A percentile compares a stretch with the other conserved stretches of the same genome.
phyloP scores from a whole-genome alignment of 2,888 invertebrate species.

The Himalopsyche tibetana region DNA sequence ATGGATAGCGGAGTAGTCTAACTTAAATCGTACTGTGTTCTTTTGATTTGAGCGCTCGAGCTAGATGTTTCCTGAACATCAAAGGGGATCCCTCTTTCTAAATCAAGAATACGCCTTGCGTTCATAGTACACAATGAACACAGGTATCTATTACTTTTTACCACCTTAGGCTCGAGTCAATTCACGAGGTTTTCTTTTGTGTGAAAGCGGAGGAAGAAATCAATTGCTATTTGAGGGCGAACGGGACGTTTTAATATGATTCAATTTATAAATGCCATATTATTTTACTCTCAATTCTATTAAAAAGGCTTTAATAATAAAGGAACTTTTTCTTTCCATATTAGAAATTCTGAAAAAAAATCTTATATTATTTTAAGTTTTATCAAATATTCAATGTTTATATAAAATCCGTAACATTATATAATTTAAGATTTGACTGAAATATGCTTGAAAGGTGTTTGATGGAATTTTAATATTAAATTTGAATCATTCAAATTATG shows the following conservation, averaged over 20 bases:
- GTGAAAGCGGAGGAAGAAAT: constrained; percentile 24
- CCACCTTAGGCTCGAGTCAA: constrained; percentile 40
- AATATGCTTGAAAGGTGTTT: too few species aligned
- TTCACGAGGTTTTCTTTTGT: constrained; percentile 47
- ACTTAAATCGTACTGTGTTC: constrained; percentile 53
- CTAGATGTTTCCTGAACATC: constrained; percentile 45
- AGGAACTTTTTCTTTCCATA: too few species aligned
- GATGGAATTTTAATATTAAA: too few species aligned
- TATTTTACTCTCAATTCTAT: background rate
- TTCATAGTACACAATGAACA: constrained; percentile 44
- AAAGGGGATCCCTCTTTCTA: constrained; percentile 45
- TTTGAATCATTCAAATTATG: too few species aligned
- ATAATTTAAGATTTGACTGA: too few species aligned
- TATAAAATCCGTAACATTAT: too few species aligned
- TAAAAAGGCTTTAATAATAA: too few species aligned
- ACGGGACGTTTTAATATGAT: constrained; percentile 15
- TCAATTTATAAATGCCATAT: background rate
- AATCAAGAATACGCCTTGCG: constrained; percentile 45
- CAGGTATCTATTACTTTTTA: constrained; percentile 50
- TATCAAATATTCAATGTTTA: too few species aligned
- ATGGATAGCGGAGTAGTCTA: background rate
- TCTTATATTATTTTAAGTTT: too few species aligned
- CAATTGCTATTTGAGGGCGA: constrained; percentile 42
- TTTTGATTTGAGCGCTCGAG: constrained; percentile 50
- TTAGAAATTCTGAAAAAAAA: too few species aligned